phyloP scores from a whole-genome alignment of 92 coral and sea anemone genomes.

The Palythoa grandiflora region DNA sequence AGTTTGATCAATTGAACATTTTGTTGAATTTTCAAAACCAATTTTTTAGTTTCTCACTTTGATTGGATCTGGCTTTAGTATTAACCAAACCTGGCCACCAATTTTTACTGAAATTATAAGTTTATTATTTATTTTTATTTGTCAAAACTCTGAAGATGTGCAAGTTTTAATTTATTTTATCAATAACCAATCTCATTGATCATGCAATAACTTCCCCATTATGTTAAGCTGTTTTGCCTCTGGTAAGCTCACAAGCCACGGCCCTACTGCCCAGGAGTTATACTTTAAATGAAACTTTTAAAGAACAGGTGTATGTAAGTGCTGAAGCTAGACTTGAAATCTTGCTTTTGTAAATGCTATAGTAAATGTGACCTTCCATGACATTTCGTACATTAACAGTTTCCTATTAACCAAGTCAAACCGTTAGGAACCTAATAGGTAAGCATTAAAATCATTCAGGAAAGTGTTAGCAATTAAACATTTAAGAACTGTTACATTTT shows the following conservation, averaged over 20 bases:
- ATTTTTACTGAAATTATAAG: background rate
- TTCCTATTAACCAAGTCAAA: no score
- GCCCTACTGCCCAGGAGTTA: background rate
- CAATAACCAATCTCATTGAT: background rate
- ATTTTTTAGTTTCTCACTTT: background rate
- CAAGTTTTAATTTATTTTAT: background rate
- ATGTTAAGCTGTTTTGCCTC: background rate
- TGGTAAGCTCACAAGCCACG: background rate
- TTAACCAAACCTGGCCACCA: background rate
- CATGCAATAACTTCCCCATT: background rate
- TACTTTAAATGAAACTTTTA: no score
- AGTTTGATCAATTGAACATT: background rate
- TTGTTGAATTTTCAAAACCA: background rate
- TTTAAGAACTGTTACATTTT: no score
- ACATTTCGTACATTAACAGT: no score
- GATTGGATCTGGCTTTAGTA: background rate
- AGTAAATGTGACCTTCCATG: no score
- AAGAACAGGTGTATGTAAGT: no score
- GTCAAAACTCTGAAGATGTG: background rate
- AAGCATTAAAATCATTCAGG: no score
- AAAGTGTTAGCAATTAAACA: no score
- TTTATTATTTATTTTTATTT: no score
- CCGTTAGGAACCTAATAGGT: no score
- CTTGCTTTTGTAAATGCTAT: no score
- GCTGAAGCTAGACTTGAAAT: no score